Base-by-base conservation (phyloP, 1,140 invertebrate species). In the Venustaconcha ellipsiformis region DNA sequence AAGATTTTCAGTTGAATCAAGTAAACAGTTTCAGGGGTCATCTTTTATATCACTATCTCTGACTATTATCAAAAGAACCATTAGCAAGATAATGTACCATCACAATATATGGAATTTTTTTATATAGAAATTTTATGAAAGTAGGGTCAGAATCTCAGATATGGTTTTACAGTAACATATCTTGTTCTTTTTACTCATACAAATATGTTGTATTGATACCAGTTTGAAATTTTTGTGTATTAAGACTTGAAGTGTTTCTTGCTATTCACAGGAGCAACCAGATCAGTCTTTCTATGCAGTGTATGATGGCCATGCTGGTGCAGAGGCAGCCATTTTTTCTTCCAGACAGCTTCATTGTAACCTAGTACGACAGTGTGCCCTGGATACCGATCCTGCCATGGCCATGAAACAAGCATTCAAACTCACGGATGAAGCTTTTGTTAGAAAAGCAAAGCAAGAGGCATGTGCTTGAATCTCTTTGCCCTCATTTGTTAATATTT, bases 261-360 rank as follows among this genome's bases (percentile, higher is more conserved):
- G 11, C n/a, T 70, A 37, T 71, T 78, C 62, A 26, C 80, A 88
- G 88, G 82, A 82, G 70, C 63, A 91, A 89, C 79, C 91, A 91
- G 82, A 92, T 92, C 85, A 94, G 94, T 92, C 97, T 94, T 91
- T 89, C 90, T 99, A 96, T 91, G 97, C 95, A 66, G 94, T 99
- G 78, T 99, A 97, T 90, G 97, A 99, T 92, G 97, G 97, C 1
- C 97, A 99, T 89, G 95, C 94, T n/a, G 97, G 97, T 14, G 92
- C 94, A 23, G 94, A 97, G 79, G 97, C 97, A 60, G 96, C 97
- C 11, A 92, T 92, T 70, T 99, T 97, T 91, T 93, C 94, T 84
- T 93, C 94, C 57, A 94, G 94, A 65, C 96, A 99, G 90, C 91
- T 99, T 65, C 96, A 97, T 89, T 93, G 95, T 86, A 94, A 95